Base-by-base conservation (phyloP, 2,888 invertebrate species). In the Seladonia tumulorum region DNA sequence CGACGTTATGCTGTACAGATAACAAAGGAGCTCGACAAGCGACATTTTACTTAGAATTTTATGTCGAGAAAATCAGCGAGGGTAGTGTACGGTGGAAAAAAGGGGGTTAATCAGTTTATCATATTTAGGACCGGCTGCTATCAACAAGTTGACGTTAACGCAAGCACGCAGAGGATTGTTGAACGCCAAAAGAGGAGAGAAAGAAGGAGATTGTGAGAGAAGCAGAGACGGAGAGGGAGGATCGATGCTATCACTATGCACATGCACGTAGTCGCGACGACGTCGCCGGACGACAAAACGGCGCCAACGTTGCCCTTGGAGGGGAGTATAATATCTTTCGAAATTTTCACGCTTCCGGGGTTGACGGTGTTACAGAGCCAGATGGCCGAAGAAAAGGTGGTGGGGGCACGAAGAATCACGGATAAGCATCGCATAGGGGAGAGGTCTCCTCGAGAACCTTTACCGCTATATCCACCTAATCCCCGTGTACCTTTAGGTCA, bases 161-260 rank as follows among this genome's bases (percentile, higher is more conserved):
- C 25, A 2, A 60, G 2, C 60, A 60, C 29, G 5, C 60, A 60
- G 5, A 29, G 25, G 16, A 29, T 60, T 25, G 60, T 60, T 60
- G 60, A 60, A 60, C 29, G 60, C 60, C 2, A 60, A 60, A 60
- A 16, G 60, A 60, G 16, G 5, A 60, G 60, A n/a, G 25, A 12
- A n/a, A 25, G 60, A n/a, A n/a, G 14, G 74, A 74, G 29, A 81
- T 63, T 42, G 35, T 35, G 35, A 14, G 7, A 22, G 7, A 8
- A 16, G 7, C 8, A 18, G 35, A 10, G 35, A 60, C 49, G 39
- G 75, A 39, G 63, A 14, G 14, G 78, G 35, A 60, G 75, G 77
- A 78, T 86, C 80, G 78, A 83, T 78, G 77, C 83, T 82, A 83
- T 83, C 83, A 29, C 83, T 86, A 74, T 87, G 81, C 86, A 81